phyloP scores from a whole-genome alignment of 2,888 invertebrate genomes.

The Lasioglossum marginatum region DNA sequence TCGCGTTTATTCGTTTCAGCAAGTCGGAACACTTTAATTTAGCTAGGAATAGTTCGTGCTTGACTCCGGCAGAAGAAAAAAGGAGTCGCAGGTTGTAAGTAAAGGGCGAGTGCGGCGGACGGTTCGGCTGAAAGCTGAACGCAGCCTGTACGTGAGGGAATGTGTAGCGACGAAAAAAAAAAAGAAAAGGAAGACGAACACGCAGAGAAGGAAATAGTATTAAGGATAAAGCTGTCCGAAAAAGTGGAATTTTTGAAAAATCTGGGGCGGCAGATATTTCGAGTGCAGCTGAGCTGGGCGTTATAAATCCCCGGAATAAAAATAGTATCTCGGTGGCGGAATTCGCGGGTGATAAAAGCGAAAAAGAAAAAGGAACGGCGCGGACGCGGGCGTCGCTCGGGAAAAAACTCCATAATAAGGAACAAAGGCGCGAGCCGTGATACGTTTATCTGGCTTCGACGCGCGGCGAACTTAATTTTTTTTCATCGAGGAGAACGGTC shows the following conservation, averaged over 20 bases:
- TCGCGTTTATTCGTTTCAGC: not conserved
- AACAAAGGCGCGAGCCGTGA: not conserved
- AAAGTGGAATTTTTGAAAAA: slow-evolving; percentile 35
- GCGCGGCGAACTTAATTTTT: slow-evolving; percentile 6
- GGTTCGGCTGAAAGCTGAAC: slow-evolving; percentile 23
- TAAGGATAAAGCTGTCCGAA: slow-evolving; percentile 16
- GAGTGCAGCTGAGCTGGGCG: not conserved
- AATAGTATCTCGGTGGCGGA: slow-evolving; percentile 3
- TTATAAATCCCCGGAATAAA: not conserved
- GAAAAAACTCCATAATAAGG: not conserved
- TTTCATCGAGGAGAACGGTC: not conserved
- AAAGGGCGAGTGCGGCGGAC: slow-evolving; percentile 17
- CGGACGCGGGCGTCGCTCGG: not conserved
- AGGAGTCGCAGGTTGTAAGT: not conserved
- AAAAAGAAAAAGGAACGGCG: not conserved
- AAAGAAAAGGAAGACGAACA: not conserved
- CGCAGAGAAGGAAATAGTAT: not conserved
- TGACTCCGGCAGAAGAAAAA: not conserved
- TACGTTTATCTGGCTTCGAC: not conserved
- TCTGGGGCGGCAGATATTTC: slow-evolving; percentile 1
- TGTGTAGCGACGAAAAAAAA: not conserved
- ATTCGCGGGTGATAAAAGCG: not conserved
- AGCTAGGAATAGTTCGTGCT: not conserved
- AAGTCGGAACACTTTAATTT: slow-evolving; percentile 18
- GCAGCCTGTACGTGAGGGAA: slow-evolving; percentile 26